Conservation (phyloP, 2,797 vertebrate genomes). For the Knipowitschia caucasica region DNA sequence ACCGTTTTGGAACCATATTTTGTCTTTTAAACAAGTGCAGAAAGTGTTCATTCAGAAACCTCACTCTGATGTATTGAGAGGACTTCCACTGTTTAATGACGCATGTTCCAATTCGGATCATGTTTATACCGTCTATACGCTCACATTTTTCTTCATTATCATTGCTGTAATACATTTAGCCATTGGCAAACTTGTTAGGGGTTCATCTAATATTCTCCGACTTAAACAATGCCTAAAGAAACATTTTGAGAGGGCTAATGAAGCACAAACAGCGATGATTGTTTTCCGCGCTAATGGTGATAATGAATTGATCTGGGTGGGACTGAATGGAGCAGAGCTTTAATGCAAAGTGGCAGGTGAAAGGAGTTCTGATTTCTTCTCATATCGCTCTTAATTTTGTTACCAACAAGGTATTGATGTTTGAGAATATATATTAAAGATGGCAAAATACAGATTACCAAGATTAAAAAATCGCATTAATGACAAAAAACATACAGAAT, state of each 20-base stretch:
- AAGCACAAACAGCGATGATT: slow-evolving; percentile 80
- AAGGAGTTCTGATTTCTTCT: slow-evolving; percentile 68
- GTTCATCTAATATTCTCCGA: slow-evolving; percentile 39
- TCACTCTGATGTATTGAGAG: slow-evolving; percentile 32
- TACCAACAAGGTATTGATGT: no score
- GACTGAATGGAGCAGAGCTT: slow-evolving; percentile 84
- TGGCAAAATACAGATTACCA: no score
- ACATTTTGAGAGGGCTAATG: slow-evolving; percentile 76
- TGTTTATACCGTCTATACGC: neutral
- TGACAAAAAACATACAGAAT: no score
- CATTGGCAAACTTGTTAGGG: slow-evolving; percentile 43
- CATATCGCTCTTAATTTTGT: no score
- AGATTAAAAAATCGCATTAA: no score
- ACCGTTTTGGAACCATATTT: no score
- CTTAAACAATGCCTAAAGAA: slow-evolving; percentile 26
- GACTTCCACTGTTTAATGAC: slow-evolving; percentile 38
- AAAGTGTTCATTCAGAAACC: no score
- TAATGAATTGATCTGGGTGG: slow-evolving; percentile 84
- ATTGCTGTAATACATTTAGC: slow-evolving; percentile 55
- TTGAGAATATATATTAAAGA: no score
- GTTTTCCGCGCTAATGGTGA: slow-evolving; percentile 77
- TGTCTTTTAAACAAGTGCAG: no score
- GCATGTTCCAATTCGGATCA: slow-evolving; percentile 8
- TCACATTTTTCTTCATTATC: slow-evolving; percentile 30
- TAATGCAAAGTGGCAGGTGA: slow-evolving; percentile 85